Evolutionary conservation across 2,113 vertebrate species (phyloP).

Genomic region (Indri indri): DNA sequence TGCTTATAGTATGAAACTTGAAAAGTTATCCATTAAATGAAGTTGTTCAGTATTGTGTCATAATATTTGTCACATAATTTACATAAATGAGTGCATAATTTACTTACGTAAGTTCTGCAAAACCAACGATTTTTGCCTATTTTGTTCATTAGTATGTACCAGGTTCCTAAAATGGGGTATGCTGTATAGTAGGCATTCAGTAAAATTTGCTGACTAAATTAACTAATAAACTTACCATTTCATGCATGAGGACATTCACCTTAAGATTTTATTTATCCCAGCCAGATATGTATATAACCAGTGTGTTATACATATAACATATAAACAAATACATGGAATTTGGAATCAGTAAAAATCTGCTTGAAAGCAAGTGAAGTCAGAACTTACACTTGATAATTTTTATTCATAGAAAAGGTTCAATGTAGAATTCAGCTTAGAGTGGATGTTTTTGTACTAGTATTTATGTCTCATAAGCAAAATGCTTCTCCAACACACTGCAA

Average conservation of each 20-base stretch:
- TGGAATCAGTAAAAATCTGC: not conserved
- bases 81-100: not conserved
- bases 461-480: not conserved
- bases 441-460: not conserved
- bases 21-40: not conserved
- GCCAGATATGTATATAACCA: not conserved
- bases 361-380: not conserved
- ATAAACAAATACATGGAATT: not conserved
- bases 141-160: not conserved
- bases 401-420: not conserved
- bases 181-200: not conserved
- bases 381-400: not conserved
- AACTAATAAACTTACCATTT: not conserved
- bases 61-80: not conserved
- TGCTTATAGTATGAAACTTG: not conserved
- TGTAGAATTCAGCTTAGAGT: not conserved
- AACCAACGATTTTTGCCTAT: not conserved
- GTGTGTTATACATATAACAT: not conserved
- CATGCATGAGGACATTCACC: not conserved
- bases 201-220: not conserved
- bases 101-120: not conserved
- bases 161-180: not conserved
- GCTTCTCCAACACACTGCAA: not conserved
- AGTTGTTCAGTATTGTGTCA: not conserved
- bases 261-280: not conserved